phyloP scores from a whole-genome alignment of 1,140 invertebrate species.

The Anoplophora glabripennis region DNA sequence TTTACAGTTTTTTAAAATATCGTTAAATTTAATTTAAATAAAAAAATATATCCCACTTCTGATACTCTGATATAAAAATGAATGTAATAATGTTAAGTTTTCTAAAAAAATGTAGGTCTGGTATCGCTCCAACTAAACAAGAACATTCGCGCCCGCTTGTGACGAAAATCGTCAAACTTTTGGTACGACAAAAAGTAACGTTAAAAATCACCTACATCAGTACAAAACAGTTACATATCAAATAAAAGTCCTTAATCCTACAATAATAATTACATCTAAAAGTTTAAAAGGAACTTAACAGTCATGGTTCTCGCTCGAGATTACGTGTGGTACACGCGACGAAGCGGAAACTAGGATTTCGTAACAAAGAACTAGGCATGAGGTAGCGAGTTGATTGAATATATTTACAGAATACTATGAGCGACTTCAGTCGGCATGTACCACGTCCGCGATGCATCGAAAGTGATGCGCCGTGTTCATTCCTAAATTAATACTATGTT shows the following conservation, averaged over 20 bases:
- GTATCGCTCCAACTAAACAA: conserved; percentile 49
- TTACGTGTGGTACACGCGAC: neutral
- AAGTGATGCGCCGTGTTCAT: conserved; percentile 54
- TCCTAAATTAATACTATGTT: no score
- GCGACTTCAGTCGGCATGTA: no score
- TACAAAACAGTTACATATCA: conserved; percentile 8
- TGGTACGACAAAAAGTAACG: neutral
- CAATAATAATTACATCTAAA: no score
- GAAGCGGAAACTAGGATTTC: conserved; percentile 52
- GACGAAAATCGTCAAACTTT: conserved; percentile 49
- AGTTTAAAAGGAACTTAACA: conserved; percentile 26
- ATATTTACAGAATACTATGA: no score
- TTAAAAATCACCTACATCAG: conserved; percentile 10
- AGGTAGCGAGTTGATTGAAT: no score
- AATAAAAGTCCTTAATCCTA: conserved; percentile 28
- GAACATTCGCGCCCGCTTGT: conserved; percentile 39
- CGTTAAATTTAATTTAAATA: no score
- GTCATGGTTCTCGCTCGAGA: conserved; percentile 30
- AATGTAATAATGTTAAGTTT: no score
- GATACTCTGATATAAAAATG: no score
- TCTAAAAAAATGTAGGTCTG: conserved; percentile 29
- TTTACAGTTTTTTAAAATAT: no score
- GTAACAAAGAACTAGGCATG: no score
- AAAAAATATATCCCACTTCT: no score
- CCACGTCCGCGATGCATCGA: no score